Percentiles rank a stretch among this genome's conserved stretches.
These are phyloP conservation scores for Dysidea cf. avara DNA, from an alignment of 37 sponge, comb jelly and placozoan species.

Conservation along the genomic window DNA sequence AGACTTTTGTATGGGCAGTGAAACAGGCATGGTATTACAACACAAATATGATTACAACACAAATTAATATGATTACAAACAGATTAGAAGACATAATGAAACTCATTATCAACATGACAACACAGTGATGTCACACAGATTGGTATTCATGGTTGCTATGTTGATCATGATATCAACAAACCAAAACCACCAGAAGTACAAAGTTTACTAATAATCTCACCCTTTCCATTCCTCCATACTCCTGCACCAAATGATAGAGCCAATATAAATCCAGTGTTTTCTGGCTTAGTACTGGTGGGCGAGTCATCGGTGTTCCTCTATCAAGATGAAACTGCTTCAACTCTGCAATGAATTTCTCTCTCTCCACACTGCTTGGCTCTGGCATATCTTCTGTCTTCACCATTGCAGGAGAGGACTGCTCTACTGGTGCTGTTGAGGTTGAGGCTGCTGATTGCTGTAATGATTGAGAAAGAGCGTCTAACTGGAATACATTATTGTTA, in stretches of 20 bases:
- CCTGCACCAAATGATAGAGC: slow-evolving; percentile 67
- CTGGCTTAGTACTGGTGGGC: slow-evolving; percentile 61
- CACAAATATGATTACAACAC: too few species aligned
- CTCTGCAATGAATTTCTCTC: slow-evolving; percentile 34
- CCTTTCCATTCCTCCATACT: slow-evolving; percentile 80
- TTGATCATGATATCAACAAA: too few species aligned
- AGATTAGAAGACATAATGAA: too few species aligned
- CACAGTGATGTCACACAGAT: background rate
- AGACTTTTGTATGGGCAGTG: too few species aligned
- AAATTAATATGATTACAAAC: too few species aligned
- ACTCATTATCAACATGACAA: too few species aligned
- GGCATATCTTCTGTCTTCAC: slow-evolving; percentile 33
- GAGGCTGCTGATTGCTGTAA: background rate
- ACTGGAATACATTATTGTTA: too few species aligned
- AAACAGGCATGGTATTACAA: too few species aligned
- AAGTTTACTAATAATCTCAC: slow-evolving; percentile 11
- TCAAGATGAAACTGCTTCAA: slow-evolving; percentile 40
- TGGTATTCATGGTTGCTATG: background rate
- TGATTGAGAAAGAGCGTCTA: background rate
- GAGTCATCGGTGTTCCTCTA: slow-evolving; percentile 58
- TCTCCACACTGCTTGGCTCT: slow-evolving; percentile 13
- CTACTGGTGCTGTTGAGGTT: background rate
- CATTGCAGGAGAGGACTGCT: slow-evolving; percentile 6
- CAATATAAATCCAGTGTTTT: slow-evolving; percentile 67
- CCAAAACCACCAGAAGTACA: background rate